Evolutionary conservation across 2,797 vertebrate species (phyloP).

Genomic region (Sebastes matsubarae): DNA sequence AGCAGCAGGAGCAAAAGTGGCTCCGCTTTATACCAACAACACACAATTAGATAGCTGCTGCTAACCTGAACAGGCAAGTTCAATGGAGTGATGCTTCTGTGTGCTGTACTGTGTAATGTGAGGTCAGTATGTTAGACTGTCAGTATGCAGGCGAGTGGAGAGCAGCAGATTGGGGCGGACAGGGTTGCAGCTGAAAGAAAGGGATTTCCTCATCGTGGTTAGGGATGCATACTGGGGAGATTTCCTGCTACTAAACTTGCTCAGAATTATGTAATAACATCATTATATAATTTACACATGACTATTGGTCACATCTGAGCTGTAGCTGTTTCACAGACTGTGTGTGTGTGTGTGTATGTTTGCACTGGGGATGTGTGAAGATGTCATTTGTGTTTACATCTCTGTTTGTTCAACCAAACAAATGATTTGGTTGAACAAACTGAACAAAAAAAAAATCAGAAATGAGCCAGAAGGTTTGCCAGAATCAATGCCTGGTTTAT

Average conservation of each 20-base stretch:
- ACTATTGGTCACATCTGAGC: constrained; percentile 28
- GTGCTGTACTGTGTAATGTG: constrained; percentile 45
- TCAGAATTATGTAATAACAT: constrained; percentile 37
- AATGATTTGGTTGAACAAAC: neutral
- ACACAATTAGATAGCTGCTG: constrained; percentile 38
- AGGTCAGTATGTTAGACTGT: constrained; percentile 55
- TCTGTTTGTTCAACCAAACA: constrained; percentile 4
- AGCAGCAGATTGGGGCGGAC: constrained; percentile 1
- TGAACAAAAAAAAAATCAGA: neutral
- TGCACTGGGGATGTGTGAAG: neutral
- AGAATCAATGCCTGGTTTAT: neutral
- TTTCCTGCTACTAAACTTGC: constrained; percentile 17
- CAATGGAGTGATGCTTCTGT: constrained; percentile 47
- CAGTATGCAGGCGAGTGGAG: constrained; percentile 23
- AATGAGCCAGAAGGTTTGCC: neutral
- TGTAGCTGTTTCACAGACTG: constrained; percentile 1
- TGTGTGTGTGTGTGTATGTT: neutral
- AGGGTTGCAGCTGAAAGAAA: constrained; percentile 36
- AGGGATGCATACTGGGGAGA: constrained; percentile 11
- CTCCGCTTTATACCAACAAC: constrained; percentile 26
- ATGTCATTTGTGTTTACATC: constrained; percentile 3
- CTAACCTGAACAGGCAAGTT: constrained; percentile 56
- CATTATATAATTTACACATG: constrained; percentile 45
- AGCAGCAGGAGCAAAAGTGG: constrained; percentile 40
- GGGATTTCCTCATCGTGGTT: constrained; percentile 49